Conservation (phyloP, 1,140 invertebrate species). For the Cecropterus lyciades region DNA sequence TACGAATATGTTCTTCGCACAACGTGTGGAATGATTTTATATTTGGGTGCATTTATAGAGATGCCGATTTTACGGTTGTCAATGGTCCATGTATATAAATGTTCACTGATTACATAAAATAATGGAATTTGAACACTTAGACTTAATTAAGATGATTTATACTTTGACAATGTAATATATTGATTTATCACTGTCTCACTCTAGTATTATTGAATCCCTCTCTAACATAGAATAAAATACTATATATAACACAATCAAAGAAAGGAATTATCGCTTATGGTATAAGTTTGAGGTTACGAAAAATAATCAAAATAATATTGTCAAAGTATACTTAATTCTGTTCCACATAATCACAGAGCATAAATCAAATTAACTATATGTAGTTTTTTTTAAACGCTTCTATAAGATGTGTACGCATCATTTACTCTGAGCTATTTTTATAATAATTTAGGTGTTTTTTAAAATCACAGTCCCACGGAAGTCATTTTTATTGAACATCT, state of each 20-base stretch:
- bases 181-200: conserved; percentile 35
- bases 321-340: conserved; percentile 23
- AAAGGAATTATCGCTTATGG: neutral
- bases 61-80: neutral
- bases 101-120: conserved; percentile 31
- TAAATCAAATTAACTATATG: conserved; percentile 2
- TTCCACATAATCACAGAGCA: neutral
- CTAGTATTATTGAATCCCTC: conserved; percentile 33
- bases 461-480: conserved; percentile 6
- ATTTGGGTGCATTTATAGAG: conserved; percentile 4
- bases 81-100: conserved; percentile 23
- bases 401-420: conserved; percentile 9
- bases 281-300: no score
- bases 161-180: conserved; percentile 46
- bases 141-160: conserved; percentile 53
- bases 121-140: conserved; percentile 39
- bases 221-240: no score
- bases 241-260: neutral
- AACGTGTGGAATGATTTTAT: conserved; percentile 9
- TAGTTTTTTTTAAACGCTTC: conserved; percentile 25
- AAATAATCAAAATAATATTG: conserved; percentile 22
- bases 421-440: conserved; percentile 16
- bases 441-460: conserved; percentile 11
- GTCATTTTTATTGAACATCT: conserved; percentile 5
- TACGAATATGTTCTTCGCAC: conserved; percentile 7